phyloP scores from a whole-genome alignment of 2,888 invertebrate species.

The Trachelus stipa region DNA sequence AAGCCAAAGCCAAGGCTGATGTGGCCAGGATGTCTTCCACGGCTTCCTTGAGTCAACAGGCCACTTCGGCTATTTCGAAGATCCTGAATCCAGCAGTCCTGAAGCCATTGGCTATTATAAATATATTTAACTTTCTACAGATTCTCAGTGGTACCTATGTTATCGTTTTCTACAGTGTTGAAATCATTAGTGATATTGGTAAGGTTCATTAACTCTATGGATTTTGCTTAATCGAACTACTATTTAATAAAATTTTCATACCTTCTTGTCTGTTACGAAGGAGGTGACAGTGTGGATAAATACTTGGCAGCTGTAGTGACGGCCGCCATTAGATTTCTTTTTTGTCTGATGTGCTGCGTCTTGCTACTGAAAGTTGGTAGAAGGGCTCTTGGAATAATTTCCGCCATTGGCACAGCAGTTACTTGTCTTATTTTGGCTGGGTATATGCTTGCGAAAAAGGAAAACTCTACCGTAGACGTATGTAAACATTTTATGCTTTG shows the following conservation, averaged over 20 bases:
- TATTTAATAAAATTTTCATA: not conserved
- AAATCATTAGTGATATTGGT: conserved; percentile 74
- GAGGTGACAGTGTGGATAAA: conserved; percentile 63
- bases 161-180: conserved; percentile 83
- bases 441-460: conserved; percentile 66
- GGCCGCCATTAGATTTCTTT: conserved; percentile 74
- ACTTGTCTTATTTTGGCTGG: conserved; percentile 74
- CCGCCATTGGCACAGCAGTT: conserved; percentile 76
- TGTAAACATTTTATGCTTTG: conserved; percentile 16
- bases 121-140: conserved; percentile 79
- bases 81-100: conserved; percentile 74
- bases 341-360: conserved; percentile 76
- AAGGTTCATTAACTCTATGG: conserved; percentile 17
- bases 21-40: conserved; percentile 32
- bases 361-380: conserved; percentile 75
- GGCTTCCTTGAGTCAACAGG: conserved; percentile 34
- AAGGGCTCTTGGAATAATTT: conserved; percentile 74
- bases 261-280: conserved; percentile 57
- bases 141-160: conserved; percentile 82
- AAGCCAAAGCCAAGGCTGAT: conserved; percentile 44
- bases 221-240: not conserved
- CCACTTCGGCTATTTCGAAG: conserved; percentile 37
- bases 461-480: conserved; percentile 57
- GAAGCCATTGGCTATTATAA: conserved; percentile 80
- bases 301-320: conserved; percentile 77